Percentiles rank a stretch among this genome's conserved stretches.
phyloP scores from a whole-genome alignment of 2,797 vertebrate genomes.

The Meriones psammophilus region DNA sequence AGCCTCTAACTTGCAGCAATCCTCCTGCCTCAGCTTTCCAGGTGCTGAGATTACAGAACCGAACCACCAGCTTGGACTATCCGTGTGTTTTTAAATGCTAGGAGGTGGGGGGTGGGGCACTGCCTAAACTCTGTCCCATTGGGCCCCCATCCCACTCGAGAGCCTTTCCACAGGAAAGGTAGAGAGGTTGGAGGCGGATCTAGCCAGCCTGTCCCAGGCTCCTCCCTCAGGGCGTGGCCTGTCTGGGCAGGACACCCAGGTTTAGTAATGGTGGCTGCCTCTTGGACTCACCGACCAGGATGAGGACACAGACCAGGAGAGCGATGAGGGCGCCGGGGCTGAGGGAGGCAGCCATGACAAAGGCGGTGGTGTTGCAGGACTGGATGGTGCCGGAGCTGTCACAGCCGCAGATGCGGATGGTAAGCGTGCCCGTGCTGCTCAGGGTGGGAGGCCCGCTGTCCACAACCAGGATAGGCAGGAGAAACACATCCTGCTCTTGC shows the following conservation, averaged over 20 bases:
- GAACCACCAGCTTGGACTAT: not conserved
- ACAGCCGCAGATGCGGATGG: slow-evolving; percentile 96
- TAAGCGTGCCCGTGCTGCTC: slow-evolving; percentile 98
- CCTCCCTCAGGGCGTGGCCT: rapidly evolving
- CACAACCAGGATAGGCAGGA: slow-evolving; percentile 97
- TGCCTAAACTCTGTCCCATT: not conserved
- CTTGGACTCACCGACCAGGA: slow-evolving; percentile 95
- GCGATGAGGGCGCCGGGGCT: slow-evolving; percentile 99
- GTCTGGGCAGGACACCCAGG: not conserved
- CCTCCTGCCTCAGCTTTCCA: not conserved
- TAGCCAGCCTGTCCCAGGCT: not conserved
- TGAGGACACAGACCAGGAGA: slow-evolving; percentile 97
- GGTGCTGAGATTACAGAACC: not conserved
- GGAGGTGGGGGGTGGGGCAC: not conserved
- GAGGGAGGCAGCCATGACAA: slow-evolving; percentile 93
- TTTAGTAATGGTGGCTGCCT: not conserved
- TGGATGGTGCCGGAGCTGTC: slow-evolving; percentile 95
- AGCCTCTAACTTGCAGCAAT: not conserved
- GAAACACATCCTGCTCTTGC: slow-evolving; percentile 96
- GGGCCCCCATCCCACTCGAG: not conserved
- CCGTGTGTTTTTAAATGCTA: not conserved
- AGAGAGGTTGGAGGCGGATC: not conserved
- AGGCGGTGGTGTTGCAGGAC: slow-evolving; percentile 97
- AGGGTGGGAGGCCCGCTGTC: slow-evolving; percentile 96
- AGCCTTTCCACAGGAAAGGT: not conserved